Conservation (phyloP, 2,797 vertebrate species). For the Myotis findleyi region DNA sequence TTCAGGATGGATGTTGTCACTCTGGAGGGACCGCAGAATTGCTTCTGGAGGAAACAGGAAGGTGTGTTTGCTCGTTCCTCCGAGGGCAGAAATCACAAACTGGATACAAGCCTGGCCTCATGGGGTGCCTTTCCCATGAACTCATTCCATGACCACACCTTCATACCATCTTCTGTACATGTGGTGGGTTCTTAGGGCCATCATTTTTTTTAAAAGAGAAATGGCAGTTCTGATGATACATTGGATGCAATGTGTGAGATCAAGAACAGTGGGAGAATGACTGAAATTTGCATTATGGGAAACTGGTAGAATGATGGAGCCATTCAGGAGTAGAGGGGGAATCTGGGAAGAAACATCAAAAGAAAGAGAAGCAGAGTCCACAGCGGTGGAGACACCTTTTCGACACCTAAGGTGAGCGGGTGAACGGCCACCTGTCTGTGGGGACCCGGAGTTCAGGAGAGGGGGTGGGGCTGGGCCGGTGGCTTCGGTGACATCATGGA, state of each 20-base stretch:
- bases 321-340: not conserved
- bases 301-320: not conserved
- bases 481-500: not conserved
- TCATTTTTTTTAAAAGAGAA: not conserved
- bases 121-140: not conserved
- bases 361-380: not conserved
- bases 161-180: not conserved
- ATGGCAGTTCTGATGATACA: not conserved
- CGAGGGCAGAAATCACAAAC: not conserved
- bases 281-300: not conserved
- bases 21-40: not conserved
- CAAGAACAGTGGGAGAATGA: not conserved
- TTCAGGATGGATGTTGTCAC: not conserved
- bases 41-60: not conserved
- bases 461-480: accelerated
- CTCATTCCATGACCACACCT: not conserved
- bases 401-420: not conserved
- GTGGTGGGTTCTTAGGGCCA: not conserved
- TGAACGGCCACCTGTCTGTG: not conserved
- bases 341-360: not conserved
- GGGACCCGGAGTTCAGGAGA: not conserved
- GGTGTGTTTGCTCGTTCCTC: not conserved
- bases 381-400: not conserved
- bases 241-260: not conserved
- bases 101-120: not conserved